Evolutionary conservation across 2,888 invertebrate genomes (phyloP), one percentile per base, ranked within the genome.

Genomic region (Ichneumoninae sp.): DNA sequence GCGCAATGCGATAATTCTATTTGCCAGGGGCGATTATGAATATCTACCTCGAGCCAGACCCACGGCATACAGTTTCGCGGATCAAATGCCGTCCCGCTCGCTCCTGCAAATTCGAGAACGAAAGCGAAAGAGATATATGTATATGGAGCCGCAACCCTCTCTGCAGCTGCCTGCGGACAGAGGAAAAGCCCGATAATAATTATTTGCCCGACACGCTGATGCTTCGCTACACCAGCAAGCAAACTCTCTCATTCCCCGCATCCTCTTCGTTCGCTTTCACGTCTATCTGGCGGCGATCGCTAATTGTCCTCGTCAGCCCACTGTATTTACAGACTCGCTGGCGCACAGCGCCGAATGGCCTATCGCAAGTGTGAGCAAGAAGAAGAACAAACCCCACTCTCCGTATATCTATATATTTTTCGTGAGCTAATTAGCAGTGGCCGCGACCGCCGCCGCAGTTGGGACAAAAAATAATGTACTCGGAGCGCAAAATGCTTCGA

Each of bases 1-100:
- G 88, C 86, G 90, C 90, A 91, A 90, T 89, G 91, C 89, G 92
- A 92, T 93, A 92, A 93, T 93, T 93, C 93, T 91, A 92, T 93
- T 93, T 92, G 90, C 90, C 90, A 83, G 83, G 86, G 90, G 89
- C 93, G 93, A 93, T 93, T 93, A 93, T 92, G 92, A 93, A 92
- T 93, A 93, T 93, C 92, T 90, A 89, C 90, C 89, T 90, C 90
- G 89, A 86, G 89, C 90, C 93, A 93, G 92, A 90, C 91, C 30
- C 16, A 52, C 74, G 65, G 69, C 74, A 33, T 68, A 70, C 90
- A 89, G 86, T 80, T 79, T 69, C 62, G 44, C 87, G 90, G 90
- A 90, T 91, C 90, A 89, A 90, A 90, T 89, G 90, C 87, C 88
- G 87, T 77, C 83, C 70, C 82, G 80, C 68, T 74, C 66, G 65